Base-by-base conservation (phyloP, 2,113 vertebrate species). In the Corythoichthys haematopterus region DNA sequence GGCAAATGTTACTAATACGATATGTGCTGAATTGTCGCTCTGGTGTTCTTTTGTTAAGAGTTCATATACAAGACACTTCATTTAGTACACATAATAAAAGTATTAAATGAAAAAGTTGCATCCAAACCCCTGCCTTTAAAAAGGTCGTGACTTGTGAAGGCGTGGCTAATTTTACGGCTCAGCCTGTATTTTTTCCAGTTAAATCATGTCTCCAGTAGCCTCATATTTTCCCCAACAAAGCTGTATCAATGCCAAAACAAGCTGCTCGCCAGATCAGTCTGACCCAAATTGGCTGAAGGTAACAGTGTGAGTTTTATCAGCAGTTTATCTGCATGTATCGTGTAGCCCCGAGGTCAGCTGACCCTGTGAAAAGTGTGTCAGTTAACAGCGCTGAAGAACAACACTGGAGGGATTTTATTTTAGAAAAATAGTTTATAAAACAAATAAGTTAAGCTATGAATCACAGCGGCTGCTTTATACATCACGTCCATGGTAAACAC, bases 401-500 rank as follows among this genome's bases (percentile, higher is more conserved):
- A 61, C 48, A 57, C 37, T 64, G 67, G 28, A 45, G 68, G 62
- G 36, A 52, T 15, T 36, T 65, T 67, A 53, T 36, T 76, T 62
- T 76, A 88, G 58, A 88, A 89, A 90, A 90, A 90, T 88, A 89
- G 68, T 85, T 78, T 84, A 67, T 85, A 88, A 87, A 89, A 89
- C 80, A 82, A 90, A 89, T 87, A 89, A 87, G 72, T 90, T 86
- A 62, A 62, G 59, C 59, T 12, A 88, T 71, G 69, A 85, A 87
- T 78, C 80, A 64, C 77, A 88, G 74, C 69, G 87, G 80, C 83
- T 84, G 77, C 75, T 78, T 74, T 73, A 64, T 66, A 66, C 60
- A 66, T 75, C 12, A 15, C 47, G 14, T 14, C 47, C 47, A 15
- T 15, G 47, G 10, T 35, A 35, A 28, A 57, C 55, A 33, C 8